Evolutionary conservation across 2,113 vertebrate genomes (phyloP).

Genomic region (Sinocyclocheilus anshuiensis): DNA sequence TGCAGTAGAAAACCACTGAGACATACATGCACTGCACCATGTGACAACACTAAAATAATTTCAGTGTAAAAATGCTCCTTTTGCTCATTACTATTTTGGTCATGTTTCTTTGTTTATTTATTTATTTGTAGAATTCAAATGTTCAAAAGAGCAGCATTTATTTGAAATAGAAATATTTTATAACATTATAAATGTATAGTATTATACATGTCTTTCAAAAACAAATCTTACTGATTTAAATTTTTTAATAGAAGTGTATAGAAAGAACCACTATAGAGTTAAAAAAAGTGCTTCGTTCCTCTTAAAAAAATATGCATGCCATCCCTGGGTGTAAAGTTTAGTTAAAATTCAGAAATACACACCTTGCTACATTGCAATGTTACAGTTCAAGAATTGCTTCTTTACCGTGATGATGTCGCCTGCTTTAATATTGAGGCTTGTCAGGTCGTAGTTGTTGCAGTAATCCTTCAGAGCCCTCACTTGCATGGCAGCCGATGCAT

Average conservation of each 20-base stretch:
- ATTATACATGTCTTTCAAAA: neutral
- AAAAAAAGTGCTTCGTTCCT: neutral
- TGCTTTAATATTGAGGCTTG: conserved; percentile 95
- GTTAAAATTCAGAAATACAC: neutral
- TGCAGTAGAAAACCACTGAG: neutral
- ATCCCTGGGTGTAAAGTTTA: neutral
- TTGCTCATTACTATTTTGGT: neutral
- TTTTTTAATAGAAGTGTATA: neutral
- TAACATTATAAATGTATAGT: neutral
- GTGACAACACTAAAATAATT: neutral
- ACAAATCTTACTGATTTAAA: neutral
- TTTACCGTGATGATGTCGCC: conserved; percentile 96
- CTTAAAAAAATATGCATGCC: neutral
- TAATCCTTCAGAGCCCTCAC: conserved; percentile 94
- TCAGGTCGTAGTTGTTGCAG: conserved; percentile 99
- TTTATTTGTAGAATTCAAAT: neutral
- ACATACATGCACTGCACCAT: neutral
- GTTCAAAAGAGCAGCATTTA: neutral
- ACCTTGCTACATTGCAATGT: neutral
- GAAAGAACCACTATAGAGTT: neutral
- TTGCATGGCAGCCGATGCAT: conserved; percentile 94
- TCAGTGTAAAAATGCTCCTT: neutral
- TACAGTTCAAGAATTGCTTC: neutral
- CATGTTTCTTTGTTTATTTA: too few relatives aligned
- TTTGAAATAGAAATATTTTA: neutral